Evolutionary conservation across 2,888 invertebrate species (phyloP), one percentile per base, ranked within the genome.

Genomic region (Lepidochitona cinerea): DNA sequence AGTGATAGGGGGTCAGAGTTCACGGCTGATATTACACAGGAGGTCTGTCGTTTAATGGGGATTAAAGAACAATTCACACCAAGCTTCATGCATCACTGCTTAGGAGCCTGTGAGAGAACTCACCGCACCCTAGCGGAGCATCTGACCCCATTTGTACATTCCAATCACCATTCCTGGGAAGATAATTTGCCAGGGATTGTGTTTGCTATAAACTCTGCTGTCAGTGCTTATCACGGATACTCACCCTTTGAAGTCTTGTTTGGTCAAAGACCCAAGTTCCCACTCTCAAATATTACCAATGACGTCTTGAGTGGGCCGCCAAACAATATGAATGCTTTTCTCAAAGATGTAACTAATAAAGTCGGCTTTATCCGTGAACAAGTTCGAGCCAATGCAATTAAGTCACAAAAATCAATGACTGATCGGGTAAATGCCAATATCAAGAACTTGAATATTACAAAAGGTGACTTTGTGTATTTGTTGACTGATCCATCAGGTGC

Each of bases 381-480:
- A 12, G 29, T 54, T 9, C 7, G 14, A 12, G 65, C 23, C 7
- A 23, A 7, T 65, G 65, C 36, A 7, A 32, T 65, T 7, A 32
- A 65, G 53, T 59, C 72, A 32, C 52, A 73, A 49, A 53, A 71
- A 1, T 33, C 41, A 23, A 75, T 77, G 75, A 35, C 35, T 0
- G 14, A 41, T 5, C 12, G 37, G 5, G 68, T 64, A 29, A 78
- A 76, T 72, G 52, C 23, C 0, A 70, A 68, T 18, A 41, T 33
- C 29, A 26, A 65, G 6, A 37, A 68, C 12, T 37, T 78, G 12
- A 9, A 65, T 14, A 35, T 76, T n/a, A 12, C 18, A 14, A 29
- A 14, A 67, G 77, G 78, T 18, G 75, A 79, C 59, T 79, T 74
- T 76, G 78, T 79, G 6, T 79, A 77, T 71, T 18, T 78, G 9